Conservation (phyloP, 2,797 vertebrate species). For the Tadarida brasiliensis region DNA sequence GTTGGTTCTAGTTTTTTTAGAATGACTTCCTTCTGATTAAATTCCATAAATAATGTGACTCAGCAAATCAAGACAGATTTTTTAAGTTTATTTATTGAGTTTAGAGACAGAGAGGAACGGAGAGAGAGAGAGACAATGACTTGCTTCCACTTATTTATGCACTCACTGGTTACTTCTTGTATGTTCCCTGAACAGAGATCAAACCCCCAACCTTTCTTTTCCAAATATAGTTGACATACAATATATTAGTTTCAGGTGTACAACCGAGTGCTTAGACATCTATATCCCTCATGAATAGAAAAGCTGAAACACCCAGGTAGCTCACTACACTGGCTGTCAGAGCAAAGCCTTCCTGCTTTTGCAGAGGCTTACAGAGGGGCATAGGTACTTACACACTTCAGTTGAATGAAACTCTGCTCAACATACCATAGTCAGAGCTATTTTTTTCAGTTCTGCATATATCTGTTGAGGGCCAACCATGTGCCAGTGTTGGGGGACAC, state of each 20-base stretch:
- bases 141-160: not conserved
- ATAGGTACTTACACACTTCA: not conserved
- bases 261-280: not conserved
- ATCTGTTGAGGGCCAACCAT: not conserved
- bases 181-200: no score
- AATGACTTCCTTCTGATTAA: constrained; percentile 15
- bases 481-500: not conserved
- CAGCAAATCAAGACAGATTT: not conserved
- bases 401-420: not conserved
- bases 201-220: not conserved
- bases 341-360: not conserved
- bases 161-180: no score
- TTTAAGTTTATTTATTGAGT: not conserved
- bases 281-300: not conserved
- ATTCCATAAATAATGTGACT: not conserved
- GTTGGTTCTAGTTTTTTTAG: not conserved
- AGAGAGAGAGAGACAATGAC: no score
- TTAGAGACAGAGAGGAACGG: no score
- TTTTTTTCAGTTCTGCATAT: not conserved
- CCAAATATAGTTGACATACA: not conserved
- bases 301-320: not conserved
- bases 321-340: not conserved
- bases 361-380: not conserved
- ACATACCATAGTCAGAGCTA: not conserved
- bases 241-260: not conserved